Conservation (phyloP, 2,113 vertebrate species). For the Pomatorhinus ruficollis region DNA sequence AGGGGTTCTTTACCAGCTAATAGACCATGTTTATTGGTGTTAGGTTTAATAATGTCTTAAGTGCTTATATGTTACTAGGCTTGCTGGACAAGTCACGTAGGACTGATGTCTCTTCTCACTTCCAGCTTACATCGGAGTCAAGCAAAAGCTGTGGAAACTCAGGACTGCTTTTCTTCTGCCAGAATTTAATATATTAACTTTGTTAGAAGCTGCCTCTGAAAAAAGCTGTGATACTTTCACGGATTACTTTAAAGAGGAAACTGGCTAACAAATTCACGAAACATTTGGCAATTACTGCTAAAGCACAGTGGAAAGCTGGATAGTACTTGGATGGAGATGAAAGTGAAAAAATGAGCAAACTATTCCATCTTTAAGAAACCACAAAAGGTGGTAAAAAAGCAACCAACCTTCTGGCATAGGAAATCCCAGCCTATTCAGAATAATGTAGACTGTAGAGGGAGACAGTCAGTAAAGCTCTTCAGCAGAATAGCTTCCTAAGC, state of each 20-base stretch:
- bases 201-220: neutral
- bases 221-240: neutral
- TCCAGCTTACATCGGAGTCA: neutral
- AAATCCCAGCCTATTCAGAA: neutral
- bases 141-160: neutral
- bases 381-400: neutral
- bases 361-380: neutral
- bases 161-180: neutral
- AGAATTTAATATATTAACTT: neutral
- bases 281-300: neutral
- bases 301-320: neutral
- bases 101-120: neutral
- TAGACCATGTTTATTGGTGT: neutral
- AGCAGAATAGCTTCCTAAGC: neutral
- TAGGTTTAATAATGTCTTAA: neutral
- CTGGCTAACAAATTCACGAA: neutral
- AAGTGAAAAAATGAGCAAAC: neutral
- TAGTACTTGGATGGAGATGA: neutral
- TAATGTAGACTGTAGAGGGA: neutral
- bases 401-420: neutral
- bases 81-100: neutral
- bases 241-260: neutral
- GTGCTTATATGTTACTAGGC: neutral
- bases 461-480: neutral
- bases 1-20: neutral